Evolutionary conservation across 1,140 invertebrate genomes (phyloP).

Genomic region (Sycophaga agraensis): DNA sequence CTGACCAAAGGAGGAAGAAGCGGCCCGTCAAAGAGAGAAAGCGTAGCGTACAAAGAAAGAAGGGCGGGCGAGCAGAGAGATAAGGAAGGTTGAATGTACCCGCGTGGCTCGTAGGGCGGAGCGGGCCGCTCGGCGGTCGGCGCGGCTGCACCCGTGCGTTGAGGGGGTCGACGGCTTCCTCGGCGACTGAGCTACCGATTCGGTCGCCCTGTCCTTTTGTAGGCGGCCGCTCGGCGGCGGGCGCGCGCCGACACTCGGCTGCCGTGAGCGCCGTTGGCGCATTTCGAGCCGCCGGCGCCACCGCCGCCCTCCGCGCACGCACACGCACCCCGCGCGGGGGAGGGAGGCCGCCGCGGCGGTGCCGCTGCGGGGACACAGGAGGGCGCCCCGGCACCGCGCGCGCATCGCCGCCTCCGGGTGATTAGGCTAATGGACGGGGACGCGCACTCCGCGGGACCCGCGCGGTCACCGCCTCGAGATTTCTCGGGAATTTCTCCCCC

Average conservation of each 20-base stretch:
- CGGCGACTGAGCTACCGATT: conserved; percentile 33
- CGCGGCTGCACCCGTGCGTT: background rate
- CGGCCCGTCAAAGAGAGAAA: too few species aligned
- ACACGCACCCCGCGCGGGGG: background rate
- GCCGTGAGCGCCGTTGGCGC: conserved; percentile 30
- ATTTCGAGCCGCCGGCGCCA: conserved; percentile 23
- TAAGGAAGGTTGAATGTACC: too few species aligned
- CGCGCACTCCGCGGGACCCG: too few species aligned
- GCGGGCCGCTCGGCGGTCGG: too few species aligned
- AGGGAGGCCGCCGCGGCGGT: background rate
- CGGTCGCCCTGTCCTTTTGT: conserved; percentile 33
- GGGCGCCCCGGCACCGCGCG: background rate
- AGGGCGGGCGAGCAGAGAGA: too few species aligned
- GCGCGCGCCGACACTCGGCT: conserved; percentile 9
- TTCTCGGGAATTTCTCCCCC: too few species aligned
- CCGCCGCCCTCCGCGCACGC: background rate
- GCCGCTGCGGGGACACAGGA: background rate
- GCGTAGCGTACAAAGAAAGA: too few species aligned
- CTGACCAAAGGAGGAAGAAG: too few species aligned
- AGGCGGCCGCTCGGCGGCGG: background rate
- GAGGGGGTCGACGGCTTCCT: conserved; percentile 6
- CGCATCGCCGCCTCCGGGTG: background rate
- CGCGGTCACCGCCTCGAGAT: too few species aligned
- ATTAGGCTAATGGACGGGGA: conserved; percentile 19
- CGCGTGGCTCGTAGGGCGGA: too few species aligned